Evolutionary conservation across 2,113 vertebrate species (phyloP), one percentile per base, ranked within the genome.

Genomic region (Oreochromis tanganicae): DNA sequence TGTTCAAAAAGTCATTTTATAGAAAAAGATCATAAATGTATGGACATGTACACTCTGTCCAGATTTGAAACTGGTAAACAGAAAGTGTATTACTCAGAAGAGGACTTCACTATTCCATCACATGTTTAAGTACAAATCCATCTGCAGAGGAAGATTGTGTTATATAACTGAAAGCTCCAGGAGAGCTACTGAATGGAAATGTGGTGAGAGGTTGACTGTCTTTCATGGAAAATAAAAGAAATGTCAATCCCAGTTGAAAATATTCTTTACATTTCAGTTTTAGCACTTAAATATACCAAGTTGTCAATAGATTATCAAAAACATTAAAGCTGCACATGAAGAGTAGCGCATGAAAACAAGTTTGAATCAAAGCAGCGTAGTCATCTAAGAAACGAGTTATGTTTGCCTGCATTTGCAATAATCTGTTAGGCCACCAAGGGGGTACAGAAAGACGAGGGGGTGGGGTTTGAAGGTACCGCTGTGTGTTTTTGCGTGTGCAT

Each of bases 351-450:
- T 46, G 80, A 54, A 87, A 80, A 89, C 46, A 32, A 63, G 83
- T 83, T 78, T 8, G 27, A 94, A 87, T 92, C 86, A 93, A 85
- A 91, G 80, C 88, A 48, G 12, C 5, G 2, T 3, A 55, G 86
- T 82, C 85, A 21, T 85, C 79, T 36, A 71, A 61, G 46, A 66
- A 84, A 46, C 54, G 1, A 85, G 71, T 80, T 55, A 21, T 85
- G 91, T 91, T 86, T 86, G 68, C 75, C 85, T 91, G 87, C 87
- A 91, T 93, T 92, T 71, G 75, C 59, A 90, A 86, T 87, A 89
- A 86, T 63, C 43, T 87, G 80, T 82, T 87, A 92, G 93, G 88
- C 92, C 95, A 95, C 95, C 93, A 80, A 91, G 81, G 81, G 94
- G 71, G 87, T 89, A 54, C 78, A 84, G 84, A 85, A 19, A 56